These are phyloP conservation scores for Trematomus loennbergii DNA, from an alignment of 2,113 vertebrate species.

Conservation along the genomic window DNA sequence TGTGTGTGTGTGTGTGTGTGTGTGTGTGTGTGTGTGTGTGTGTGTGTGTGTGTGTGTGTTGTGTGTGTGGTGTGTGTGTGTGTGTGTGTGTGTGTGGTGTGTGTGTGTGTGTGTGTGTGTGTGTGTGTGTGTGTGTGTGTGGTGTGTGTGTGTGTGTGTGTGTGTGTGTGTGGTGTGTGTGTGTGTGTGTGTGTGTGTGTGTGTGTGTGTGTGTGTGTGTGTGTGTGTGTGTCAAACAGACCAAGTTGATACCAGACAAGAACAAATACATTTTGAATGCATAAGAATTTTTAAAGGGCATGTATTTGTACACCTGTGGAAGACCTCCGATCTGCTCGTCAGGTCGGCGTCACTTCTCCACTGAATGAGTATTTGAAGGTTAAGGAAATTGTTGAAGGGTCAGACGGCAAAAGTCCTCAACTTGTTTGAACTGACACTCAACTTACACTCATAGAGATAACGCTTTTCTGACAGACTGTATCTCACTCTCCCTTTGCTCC, in stretches of 20 bases:
- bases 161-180: background rate
- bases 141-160: constrained; percentile 25
- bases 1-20: too few relatives aligned
- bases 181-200: too few relatives aligned
- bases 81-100: too few relatives aligned
- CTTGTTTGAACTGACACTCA: too few relatives aligned
- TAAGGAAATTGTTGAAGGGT: too few relatives aligned
- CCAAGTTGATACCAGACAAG: constrained; percentile 21
- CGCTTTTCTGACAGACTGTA: background rate
- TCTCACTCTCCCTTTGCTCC: background rate
- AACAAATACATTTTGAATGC: constrained; percentile 35
- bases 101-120: background rate
- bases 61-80: too few relatives aligned
- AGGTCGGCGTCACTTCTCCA: constrained; percentile 38
- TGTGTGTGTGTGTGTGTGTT: constrained; percentile 11
- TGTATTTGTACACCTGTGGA: constrained; percentile 65
- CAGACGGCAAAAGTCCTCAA: background rate
- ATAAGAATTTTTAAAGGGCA: constrained; percentile 20
- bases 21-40: constrained; percentile 8
- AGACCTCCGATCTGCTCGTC: constrained; percentile 37
- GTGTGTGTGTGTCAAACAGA: constrained; percentile 24
- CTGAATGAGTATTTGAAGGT: background rate
- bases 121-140: constrained; percentile 4
- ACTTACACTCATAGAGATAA: too few relatives aligned
- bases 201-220: too few relatives aligned